phyloP scores from a whole-genome alignment of 2,888 invertebrate genomes.

The Cerceris ruficornis region DNA sequence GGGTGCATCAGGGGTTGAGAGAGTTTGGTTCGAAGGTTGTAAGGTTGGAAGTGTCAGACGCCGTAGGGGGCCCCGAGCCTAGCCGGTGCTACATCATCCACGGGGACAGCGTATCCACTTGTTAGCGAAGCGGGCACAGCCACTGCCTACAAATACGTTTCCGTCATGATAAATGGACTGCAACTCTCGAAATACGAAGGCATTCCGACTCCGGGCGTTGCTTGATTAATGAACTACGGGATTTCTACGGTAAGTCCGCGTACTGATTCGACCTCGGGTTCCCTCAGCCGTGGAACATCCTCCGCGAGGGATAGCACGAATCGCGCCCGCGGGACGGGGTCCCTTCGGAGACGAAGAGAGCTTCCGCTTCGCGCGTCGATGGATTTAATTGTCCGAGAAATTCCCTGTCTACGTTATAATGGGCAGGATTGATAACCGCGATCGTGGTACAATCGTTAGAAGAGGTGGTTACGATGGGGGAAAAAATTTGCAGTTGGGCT shows the following conservation, averaged over 20 bases:
- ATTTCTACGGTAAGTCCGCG: slow-evolving; percentile 71
- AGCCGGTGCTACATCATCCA: slow-evolving; percentile 80
- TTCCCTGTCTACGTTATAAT: background rate
- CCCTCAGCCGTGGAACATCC: slow-evolving; percentile 36
- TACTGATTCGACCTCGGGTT: slow-evolving; percentile 56
- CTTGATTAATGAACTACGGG: slow-evolving; percentile 80
- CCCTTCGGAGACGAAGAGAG: background rate
- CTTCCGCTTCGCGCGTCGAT: slow-evolving; percentile 20
- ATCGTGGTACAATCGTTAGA: no score
- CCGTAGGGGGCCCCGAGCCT: slow-evolving; percentile 78
- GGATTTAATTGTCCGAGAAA: background rate
- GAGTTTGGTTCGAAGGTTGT: slow-evolving; percentile 71
- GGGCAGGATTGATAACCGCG: background rate
- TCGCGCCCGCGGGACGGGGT: slow-evolving; percentile 8
- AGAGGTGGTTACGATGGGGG: no score
- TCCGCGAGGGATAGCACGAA: slow-evolving; percentile 12
- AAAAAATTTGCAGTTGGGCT: no score
- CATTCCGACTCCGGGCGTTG: slow-evolving; percentile 79
- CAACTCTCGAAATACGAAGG: slow-evolving; percentile 80
- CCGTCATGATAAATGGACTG: slow-evolving; percentile 79
- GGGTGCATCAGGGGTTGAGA: slow-evolving; percentile 48
- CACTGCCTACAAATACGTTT: slow-evolving; percentile 80
- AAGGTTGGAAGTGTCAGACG: slow-evolving; percentile 79
- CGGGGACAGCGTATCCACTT: slow-evolving; percentile 80
- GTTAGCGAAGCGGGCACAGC: slow-evolving; percentile 78